These are phyloP conservation scores for Caenorhabditis inopinata DNA, from an alignment of 1,140 invertebrate genomes.

Conservation along the genomic window DNA sequence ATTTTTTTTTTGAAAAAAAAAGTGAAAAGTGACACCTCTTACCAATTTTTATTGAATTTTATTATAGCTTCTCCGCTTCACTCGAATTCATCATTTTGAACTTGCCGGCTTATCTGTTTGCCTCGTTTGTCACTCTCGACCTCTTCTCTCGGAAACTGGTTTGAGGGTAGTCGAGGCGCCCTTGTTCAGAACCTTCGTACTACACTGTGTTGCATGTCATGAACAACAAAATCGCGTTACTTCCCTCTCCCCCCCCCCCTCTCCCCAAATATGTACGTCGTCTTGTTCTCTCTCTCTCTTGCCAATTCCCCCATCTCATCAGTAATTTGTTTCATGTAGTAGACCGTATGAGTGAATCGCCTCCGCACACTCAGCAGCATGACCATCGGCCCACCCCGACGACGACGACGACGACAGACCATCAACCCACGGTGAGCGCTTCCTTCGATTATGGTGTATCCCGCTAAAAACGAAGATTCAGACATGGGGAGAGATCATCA, in stretches of 20 bases:
- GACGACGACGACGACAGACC: not conserved
- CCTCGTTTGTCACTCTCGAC: not conserved
- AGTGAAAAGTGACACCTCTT: too few relatives aligned
- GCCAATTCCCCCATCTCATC: not conserved
- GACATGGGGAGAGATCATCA: slow-evolving; percentile 47
- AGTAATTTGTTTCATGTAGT: slow-evolving; percentile 2
- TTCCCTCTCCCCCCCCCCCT: not conserved
- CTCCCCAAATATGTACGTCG: not conserved
- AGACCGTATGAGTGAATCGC: not conserved
- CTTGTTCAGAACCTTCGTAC: not conserved
- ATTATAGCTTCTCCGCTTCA: too few relatives aligned
- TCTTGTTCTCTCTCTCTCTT: not conserved
- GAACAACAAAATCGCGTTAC: not conserved
- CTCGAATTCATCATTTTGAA: too few relatives aligned
- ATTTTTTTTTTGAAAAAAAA: not conserved
- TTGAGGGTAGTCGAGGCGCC: too few relatives aligned
- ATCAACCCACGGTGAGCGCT: not conserved
- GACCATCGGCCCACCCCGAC: not conserved
- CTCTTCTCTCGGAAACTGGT: not conserved
- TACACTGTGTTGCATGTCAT: not conserved
- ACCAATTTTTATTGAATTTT: too few relatives aligned
- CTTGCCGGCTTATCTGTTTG: too few relatives aligned
- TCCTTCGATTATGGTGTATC: too few relatives aligned
- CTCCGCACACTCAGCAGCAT: not conserved
- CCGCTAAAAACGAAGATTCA: not conserved